These are phyloP conservation scores for Miniopterus natalensis DNA, from an alignment of 2,113 vertebrate genomes.

Conservation along the genomic window DNA sequence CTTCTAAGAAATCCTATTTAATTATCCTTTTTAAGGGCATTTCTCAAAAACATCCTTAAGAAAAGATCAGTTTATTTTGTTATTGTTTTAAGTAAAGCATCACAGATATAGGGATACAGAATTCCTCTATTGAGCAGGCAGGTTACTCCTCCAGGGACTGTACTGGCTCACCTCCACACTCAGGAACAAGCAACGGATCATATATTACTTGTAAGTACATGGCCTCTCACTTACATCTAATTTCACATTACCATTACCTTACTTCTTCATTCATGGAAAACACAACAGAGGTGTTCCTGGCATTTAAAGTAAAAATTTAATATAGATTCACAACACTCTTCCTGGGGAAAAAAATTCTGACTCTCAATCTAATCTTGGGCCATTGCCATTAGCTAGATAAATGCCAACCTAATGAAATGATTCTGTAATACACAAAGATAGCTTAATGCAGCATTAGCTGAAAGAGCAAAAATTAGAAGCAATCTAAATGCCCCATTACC, in stretches of 20 bases:
- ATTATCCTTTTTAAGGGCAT: constrained; percentile 25
- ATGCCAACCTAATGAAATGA: constrained; percentile 81
- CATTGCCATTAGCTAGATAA: constrained; percentile 77
- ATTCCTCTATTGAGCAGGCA: constrained; percentile 22
- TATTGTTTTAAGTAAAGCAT: constrained; percentile 63
- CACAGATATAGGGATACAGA: neutral
- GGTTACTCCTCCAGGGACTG: neutral
- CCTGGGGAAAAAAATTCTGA: constrained; percentile 55
- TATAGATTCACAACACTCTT: constrained; percentile 54
- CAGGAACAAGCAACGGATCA: constrained; percentile 36
- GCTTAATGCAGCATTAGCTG: constrained; percentile 72
- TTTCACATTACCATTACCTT: neutral
- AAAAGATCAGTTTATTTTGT: constrained; percentile 36
- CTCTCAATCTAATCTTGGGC: constrained; percentile 69
- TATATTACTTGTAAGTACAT: neutral
- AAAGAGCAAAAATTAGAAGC: constrained; percentile 78
- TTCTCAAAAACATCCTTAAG: constrained; percentile 38
- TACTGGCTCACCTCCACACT: constrained; percentile 6
- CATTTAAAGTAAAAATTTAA: constrained; percentile 61
- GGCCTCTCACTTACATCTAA: constrained; percentile 18
- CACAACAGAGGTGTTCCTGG: constrained; percentile 37
- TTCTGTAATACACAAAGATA: constrained; percentile 74
- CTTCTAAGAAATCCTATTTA: constrained; percentile 5
- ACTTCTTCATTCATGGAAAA: constrained; percentile 67
- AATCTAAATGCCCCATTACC: constrained; percentile 60